Conservation (phyloP, 2,113 vertebrate genomes). For the Menidia beryllina region DNA sequence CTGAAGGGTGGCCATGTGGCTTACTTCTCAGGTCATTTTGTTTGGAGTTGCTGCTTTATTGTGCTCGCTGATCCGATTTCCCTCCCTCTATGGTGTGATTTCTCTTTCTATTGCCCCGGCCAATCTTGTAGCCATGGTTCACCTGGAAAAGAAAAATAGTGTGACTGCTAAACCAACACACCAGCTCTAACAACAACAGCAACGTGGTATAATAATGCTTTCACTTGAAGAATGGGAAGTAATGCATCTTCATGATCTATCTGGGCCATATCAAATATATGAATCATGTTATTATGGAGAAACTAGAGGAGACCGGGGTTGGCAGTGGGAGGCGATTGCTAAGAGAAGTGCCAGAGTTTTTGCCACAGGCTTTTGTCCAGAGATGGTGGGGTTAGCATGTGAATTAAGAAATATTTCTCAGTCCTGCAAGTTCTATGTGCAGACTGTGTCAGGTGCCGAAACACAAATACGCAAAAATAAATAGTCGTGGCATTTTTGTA, state of each 20-base stretch:
- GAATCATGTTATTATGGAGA: constrained; percentile 61
- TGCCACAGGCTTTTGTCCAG: constrained; percentile 5
- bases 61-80: constrained; percentile 77
- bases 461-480: background rate
- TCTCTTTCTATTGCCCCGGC: constrained; percentile 66
- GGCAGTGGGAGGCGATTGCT: background rate
- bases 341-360: constrained; percentile 1
- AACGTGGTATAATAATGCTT: constrained; percentile 60
- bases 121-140: constrained; percentile 65
- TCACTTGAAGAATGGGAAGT: constrained; percentile 58
- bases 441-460: background rate
- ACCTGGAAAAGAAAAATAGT: constrained; percentile 62
- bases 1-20: constrained; percentile 37
- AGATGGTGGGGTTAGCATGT: constrained; percentile 10
- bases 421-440: background rate
- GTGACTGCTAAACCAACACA: constrained; percentile 52
- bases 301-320: constrained; percentile 15
- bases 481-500: background rate
- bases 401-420: background rate
- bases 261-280: constrained; percentile 64
- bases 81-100: constrained; percentile 72
- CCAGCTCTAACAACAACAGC: constrained; percentile 44
- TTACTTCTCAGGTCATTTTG: constrained; percentile 69
- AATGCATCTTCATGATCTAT: constrained; percentile 67
- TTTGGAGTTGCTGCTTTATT: constrained; percentile 67